phyloP scores from a whole-genome alignment of 2,113 vertebrate species.

The Embiotoca jacksoni region DNA sequence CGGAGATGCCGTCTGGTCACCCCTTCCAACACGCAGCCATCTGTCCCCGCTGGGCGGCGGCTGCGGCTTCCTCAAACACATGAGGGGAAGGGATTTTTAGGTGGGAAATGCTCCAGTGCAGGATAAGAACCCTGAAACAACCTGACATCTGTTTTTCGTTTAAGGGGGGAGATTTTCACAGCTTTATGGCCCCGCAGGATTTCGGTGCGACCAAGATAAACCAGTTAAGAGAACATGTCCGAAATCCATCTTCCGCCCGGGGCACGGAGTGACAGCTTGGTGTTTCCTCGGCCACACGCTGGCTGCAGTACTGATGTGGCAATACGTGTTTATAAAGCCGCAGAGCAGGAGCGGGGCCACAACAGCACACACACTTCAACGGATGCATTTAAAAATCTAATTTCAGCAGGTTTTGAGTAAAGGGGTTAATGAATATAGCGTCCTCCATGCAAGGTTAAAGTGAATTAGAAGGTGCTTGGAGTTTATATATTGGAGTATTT shows the following conservation, averaged over 20 bases:
- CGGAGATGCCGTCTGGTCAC: slow-evolving; percentile 75
- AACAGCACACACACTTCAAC: slow-evolving; percentile 9
- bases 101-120: slow-evolving; percentile 63
- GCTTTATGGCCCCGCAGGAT: slow-evolving; percentile 76
- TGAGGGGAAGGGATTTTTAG: slow-evolving; percentile 62
- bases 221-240: slow-evolving; percentile 78
- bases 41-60: slow-evolving; percentile 74
- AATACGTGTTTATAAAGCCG: slow-evolving; percentile 46
- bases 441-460: slow-evolving; percentile 47
- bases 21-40: slow-evolving; percentile 71
- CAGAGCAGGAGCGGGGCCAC: slow-evolving; percentile 42
- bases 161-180: slow-evolving; percentile 71
- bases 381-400: slow-evolving; percentile 46
- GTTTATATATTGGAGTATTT: slow-evolving; percentile 69
- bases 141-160: slow-evolving; percentile 81
- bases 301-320: slow-evolving; percentile 54
- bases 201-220: slow-evolving; percentile 78
- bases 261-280: slow-evolving; percentile 62
- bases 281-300: slow-evolving; percentile 56
- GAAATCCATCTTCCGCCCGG: slow-evolving; percentile 74
- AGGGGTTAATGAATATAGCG: slow-evolving; percentile 49
- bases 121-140: slow-evolving; percentile 74
- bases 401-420: slow-evolving; percentile 38
- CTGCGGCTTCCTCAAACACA: slow-evolving; percentile 61
- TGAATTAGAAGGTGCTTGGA: slow-evolving; percentile 66